Evolutionary conservation across 2,113 vertebrate genomes (phyloP).

Genomic region (Brachionichthys hirsutus): DNA sequence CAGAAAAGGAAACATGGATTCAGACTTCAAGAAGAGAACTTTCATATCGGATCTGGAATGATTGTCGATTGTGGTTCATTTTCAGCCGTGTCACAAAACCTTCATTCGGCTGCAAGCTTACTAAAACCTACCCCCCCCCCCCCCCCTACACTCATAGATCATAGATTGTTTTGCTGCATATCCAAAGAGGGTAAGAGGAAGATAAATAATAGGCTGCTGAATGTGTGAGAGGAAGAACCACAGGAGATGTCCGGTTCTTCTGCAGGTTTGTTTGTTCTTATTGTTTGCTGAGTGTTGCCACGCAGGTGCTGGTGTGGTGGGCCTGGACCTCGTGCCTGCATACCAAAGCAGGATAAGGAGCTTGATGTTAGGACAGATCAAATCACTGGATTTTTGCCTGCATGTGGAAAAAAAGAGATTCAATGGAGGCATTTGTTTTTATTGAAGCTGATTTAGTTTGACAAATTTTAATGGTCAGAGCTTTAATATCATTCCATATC

Average conservation of each 20-base stretch:
- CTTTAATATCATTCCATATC: slow-evolving; percentile 20
- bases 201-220: background rate
- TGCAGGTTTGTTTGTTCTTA: slow-evolving; percentile 37
- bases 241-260: slow-evolving; percentile 30
- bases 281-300: slow-evolving; percentile 47
- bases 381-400: background rate
- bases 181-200: background rate
- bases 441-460: no score
- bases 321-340: slow-evolving; percentile 13
- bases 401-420: slow-evolving; percentile 11
- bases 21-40: background rate
- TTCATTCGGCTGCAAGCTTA: slow-evolving; percentile 4
- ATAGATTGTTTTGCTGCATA: background rate
- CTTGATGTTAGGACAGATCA: slow-evolving; percentile 7
- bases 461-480: background rate
- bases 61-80: background rate
- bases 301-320: slow-evolving; percentile 41
- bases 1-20: background rate
- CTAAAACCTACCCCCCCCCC: background rate
- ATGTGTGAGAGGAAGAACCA: slow-evolving; percentile 6
- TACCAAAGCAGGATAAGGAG: slow-evolving; percentile 17
- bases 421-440: slow-evolving; percentile 12
- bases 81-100: slow-evolving; percentile 13
- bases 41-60: background rate
- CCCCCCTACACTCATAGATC: background rate